Base-by-base conservation (phyloP, 2,797 vertebrate species). In the Lacerta viridis region DNA sequence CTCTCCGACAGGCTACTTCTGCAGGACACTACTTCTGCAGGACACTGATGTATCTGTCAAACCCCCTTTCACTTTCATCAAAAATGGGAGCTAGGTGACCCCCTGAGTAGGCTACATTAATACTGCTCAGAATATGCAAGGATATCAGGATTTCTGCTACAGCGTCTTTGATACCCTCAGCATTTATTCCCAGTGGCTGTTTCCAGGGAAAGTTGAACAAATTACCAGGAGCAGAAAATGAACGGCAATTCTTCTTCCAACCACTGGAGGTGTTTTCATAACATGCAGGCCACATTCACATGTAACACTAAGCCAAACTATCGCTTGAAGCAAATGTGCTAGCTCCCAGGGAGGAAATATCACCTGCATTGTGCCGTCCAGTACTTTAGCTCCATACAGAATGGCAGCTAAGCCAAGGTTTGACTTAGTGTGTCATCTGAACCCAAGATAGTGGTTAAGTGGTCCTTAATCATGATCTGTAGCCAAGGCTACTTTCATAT, bases 131-230 rank as follows among this genome's bases (percentile, higher is more conserved):
- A 93, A 84, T 76, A 91, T 81, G 78, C 82, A 92, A 89, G 92
- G 87, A 93, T 92, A 88, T 66, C 72, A 94, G 91, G 86, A 86
- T 41, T 61, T 93, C 74, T 90, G 83, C 95, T 91, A 93, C 91
- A 93, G 85, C 85, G 92, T 93, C 93, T 95, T 95, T 95, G 75
- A 91, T 96, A 92, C 83, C 93, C 93, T 84, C 90, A 92, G 80
- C 95, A 95, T 93, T 94, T 93, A 93, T 82, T 39, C 89, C 46
- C 72, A 89, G 89, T 85, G 88, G 83, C 17, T 90, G 87, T 89
- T 92, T 90, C 90, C 90, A 66, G 36, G 89, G 90, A 95, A 94
- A 95, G 90, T 91, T 93, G 93, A 81, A 91, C 87, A 91, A 81
- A 94, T 89, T 43, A 1, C 91, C 92, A 93, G 91, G 91, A 94